Evolutionary conservation across 2,113 vertebrate genomes (phyloP).

Genomic region (Rhinogobius similis): DNA sequence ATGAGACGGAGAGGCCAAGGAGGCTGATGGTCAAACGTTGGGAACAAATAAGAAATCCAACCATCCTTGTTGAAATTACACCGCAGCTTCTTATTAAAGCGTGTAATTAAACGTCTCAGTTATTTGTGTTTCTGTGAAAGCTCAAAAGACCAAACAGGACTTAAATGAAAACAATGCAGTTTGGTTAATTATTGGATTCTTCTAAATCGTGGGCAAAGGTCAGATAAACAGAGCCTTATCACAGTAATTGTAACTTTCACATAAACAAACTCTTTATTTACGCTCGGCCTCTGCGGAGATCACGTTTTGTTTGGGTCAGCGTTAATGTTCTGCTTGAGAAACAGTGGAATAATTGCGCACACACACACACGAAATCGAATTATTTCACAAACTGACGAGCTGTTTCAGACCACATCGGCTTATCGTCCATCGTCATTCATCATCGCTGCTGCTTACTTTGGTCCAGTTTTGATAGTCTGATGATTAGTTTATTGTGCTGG

Average conservation of each 20-base stretch:
- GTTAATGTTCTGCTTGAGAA: slow-evolving; percentile 1
- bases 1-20: too few species aligned
- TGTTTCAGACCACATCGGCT: too few species aligned
- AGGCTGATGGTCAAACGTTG: background rate
- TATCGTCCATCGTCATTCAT: too few species aligned
- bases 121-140: background rate
- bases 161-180: background rate
- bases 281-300: background rate
- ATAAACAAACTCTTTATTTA: slow-evolving; percentile 11
- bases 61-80: background rate
- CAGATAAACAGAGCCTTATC: background rate
- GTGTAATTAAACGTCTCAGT: background rate
- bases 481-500: background rate
- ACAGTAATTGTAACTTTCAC: background rate
- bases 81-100: background rate
- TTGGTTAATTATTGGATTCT: slow-evolving; percentile 5
- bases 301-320: background rate
- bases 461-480: too few species aligned
- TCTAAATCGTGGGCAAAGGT: background rate
- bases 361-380: background rate
- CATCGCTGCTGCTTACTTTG: too few species aligned
- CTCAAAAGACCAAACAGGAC: background rate
- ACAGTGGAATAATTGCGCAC: background rate
- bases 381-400: too few species aligned
- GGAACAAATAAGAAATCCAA: background rate